A percentile compares a stretch with the other conserved stretches of the same genome.
Evolutionary conservation across 2,113 vertebrate genomes (phyloP).

Genomic region (Cyanoliseus patagonus): DNA sequence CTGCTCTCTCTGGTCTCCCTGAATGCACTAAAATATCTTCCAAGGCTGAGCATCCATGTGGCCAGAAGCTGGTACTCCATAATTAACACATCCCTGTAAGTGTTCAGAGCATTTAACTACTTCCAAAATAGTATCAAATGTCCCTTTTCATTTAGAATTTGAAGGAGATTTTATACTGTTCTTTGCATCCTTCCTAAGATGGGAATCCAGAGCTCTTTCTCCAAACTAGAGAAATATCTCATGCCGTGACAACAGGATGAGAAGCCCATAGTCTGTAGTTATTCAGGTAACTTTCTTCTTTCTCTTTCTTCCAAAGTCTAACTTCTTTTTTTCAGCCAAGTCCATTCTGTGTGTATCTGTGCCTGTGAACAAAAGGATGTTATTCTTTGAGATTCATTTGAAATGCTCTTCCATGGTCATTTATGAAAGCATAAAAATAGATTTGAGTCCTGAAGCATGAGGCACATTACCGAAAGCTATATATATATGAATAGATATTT

Average conservation of each 20-base stretch:
- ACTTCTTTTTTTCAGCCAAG: constrained; percentile 31
- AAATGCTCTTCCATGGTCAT: constrained; percentile 55
- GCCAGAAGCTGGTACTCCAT: not conserved
- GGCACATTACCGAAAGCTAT: not conserved
- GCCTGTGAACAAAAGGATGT: constrained; percentile 47
- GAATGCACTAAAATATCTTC: not conserved
- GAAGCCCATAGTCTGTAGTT: not conserved
- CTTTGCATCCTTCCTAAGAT: not conserved
- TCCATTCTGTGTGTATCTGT: not conserved
- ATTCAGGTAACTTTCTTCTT: constrained; percentile 18
- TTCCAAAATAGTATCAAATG: not conserved
- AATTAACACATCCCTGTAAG: not conserved
- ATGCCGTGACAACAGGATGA: not conserved
- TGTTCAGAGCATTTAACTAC: not conserved
- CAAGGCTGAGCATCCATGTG: not conserved
- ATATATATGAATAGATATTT: not conserved
- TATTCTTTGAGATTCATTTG: constrained; percentile 19
- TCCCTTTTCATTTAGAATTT: not conserved
- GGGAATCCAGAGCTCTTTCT: not conserved
- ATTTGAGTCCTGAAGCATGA: constrained; percentile 8
- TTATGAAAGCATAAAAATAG: constrained; percentile 49
- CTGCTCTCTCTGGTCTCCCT: not conserved
- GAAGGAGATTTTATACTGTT: not conserved
- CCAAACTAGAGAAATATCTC: not conserved
- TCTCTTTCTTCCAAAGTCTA: not conserved